A percentile compares a stretch with the other conserved stretches of the same genome.
Conservation (phyloP, 64 coral and sea anemone species). For the Montipora foliosa region DNA sequence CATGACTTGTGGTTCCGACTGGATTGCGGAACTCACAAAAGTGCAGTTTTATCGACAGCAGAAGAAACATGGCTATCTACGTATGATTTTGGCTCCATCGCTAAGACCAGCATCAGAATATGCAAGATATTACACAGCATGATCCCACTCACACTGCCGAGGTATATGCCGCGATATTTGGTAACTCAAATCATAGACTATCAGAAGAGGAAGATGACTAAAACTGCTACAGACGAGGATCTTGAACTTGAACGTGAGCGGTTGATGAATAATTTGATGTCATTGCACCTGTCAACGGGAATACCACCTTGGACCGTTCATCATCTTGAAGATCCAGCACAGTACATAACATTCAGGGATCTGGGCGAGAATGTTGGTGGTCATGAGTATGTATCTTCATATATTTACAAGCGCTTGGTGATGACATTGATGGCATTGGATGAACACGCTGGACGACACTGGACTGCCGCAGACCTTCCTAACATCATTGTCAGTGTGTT, state of each 20-base stretch:
- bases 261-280: slow-evolving; percentile 33
- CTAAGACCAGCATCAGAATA: slow-evolving; percentile 32
- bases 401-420: slow-evolving; percentile 34
- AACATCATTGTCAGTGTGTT: slow-evolving; percentile 35
- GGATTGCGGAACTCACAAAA: slow-evolving; percentile 28
- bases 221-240: slow-evolving; percentile 31
- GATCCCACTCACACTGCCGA: slow-evolving; percentile 33
- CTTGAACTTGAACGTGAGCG: slow-evolving; percentile 11
- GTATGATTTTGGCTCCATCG: slow-evolving; percentile 25
- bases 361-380: slow-evolving; percentile 21
- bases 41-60: slow-evolving; percentile 31
- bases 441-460: slow-evolving; percentile 33
- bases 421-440: slow-evolving; percentile 31
- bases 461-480: slow-evolving; percentile 26
- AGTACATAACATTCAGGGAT: slow-evolving; percentile 35
- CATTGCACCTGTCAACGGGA: slow-evolving; percentile 24
- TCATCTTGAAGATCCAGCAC: slow-evolving; percentile 31
- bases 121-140: slow-evolving; percentile 29
- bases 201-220: slow-evolving; percentile 21
- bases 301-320: slow-evolving; percentile 34
- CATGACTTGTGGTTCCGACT: slow-evolving; percentile 25
- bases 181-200: slow-evolving; percentile 35
- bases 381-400: slow-evolving; percentile 26
- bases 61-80: slow-evolving; percentile 31
- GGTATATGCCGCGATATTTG: slow-evolving; percentile 31